Percentiles rank a stretch among this genome's conserved stretches.
Conservation (phyloP, 1,140 invertebrate species). For the Pachypeltis micranthus region DNA sequence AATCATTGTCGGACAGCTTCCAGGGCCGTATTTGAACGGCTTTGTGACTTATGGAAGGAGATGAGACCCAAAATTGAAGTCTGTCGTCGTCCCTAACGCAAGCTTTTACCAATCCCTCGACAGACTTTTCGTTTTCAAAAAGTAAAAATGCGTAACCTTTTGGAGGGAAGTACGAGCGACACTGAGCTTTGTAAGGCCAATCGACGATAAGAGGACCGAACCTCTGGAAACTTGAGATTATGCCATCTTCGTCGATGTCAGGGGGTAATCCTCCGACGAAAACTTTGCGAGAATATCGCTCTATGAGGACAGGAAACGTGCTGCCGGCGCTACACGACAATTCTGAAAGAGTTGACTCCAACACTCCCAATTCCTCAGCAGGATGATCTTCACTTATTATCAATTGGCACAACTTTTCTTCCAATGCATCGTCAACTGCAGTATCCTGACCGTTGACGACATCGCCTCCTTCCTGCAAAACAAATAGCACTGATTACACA, state of each 20-base stretch:
- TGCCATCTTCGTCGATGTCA: slow-evolving; percentile 1
- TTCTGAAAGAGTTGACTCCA: background rate
- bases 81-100: background rate
- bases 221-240: background rate
- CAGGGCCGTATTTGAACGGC: background rate
- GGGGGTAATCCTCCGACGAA: background rate
- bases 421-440: background rate
- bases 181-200: background rate
- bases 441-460: background rate
- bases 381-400: background rate
- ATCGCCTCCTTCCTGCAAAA: no score
- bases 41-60: slow-evolving; percentile 1
- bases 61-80: background rate
- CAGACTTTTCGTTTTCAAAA: background rate
- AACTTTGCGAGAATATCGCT: background rate
- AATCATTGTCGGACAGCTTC: background rate
- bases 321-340: background rate
- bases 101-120: background rate
- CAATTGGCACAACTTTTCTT: background rate
- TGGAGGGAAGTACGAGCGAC: background rate
- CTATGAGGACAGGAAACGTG: background rate
- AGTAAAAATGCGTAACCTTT: background rate
- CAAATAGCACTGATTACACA: no score
- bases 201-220: background rate
- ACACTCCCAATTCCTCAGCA: background rate